Evolutionary conservation across 2,113 vertebrate genomes (phyloP), one percentile per base, ranked within the genome.

Genomic region (Arenaria interpres): DNA sequence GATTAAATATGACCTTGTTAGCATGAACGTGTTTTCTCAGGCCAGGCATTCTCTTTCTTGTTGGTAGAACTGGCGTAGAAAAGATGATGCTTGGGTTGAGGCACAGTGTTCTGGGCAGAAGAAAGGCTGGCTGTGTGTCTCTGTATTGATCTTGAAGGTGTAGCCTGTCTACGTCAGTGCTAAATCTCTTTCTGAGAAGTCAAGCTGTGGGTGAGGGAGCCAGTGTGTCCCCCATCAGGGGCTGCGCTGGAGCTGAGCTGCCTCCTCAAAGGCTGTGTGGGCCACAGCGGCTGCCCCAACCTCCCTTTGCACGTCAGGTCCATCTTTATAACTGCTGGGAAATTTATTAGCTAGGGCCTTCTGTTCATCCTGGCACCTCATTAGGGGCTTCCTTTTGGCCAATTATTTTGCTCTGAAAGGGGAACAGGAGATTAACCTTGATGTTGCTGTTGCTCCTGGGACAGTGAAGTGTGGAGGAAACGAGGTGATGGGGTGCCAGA

Each of bases 1-100:
- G 93, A 91, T 95, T 63, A 91, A 96, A 77, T 32, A 0, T 30
- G 95, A 92, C 96, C 93, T 97, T 90, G 95, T 19, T 86, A 81
- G 79, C 16, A 33, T 68, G 14, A 79, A n/a, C 13, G 9, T 5
- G 0, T 8, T 62, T 35, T 51, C 75, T 74, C 43, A 25, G 63
- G 84, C 2, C 0, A 6, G 3, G 6, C 14, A 68, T 73, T 77
- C 54, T 53, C 60, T 27, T 35, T 54, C n/a, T 71, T 67, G n/a
- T 3, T 59, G 80, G 80, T 19, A 17, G 54, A 59, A 22, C 10
- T 90, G 91, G 33, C 0, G 3, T 45, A 48, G 32, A 51, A 84
- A 25, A 45, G 67, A 18, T 5, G 75, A 3, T 41, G 79, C 59
- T 74, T 4, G 4, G 39, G 13, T 28, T 39, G 68, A 73, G 83